Percentiles rank a stretch among this genome's conserved stretches.
These are phyloP conservation scores for Babylonia areolata DNA, from an alignment of 1,140 invertebrate genomes.

Conservation along the genomic window DNA sequence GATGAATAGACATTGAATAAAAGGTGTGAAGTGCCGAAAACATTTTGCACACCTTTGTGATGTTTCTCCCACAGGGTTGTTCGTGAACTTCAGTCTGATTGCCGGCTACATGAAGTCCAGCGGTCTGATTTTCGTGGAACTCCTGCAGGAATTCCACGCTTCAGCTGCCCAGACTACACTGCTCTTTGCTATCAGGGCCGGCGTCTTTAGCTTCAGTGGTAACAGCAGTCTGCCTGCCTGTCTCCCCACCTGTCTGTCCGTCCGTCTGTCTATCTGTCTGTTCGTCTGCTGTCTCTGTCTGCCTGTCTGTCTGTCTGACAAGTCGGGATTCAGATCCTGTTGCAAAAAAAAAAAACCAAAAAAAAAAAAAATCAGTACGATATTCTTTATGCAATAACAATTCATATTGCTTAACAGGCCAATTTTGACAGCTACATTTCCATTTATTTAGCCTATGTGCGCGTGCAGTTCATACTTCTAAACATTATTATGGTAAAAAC, in stretches of 20 bases:
- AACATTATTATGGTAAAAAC: too few species aligned
- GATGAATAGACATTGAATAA: too few species aligned
- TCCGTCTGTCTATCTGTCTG: neutral
- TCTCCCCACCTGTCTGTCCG: neutral
- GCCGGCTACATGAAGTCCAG: slow-evolving; percentile 31
- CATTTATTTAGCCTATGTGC: too few species aligned
- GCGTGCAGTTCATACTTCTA: too few species aligned
- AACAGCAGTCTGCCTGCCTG: neutral
- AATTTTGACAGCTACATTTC: too few species aligned
- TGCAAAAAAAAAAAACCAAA: too few species aligned
- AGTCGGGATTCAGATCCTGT: too few species aligned
- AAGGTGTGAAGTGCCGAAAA: too few species aligned
- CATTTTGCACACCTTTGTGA: neutral
- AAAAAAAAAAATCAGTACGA: too few species aligned
- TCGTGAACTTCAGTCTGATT: neutral
- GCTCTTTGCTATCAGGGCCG: slow-evolving; percentile 21
- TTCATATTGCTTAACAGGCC: too few species aligned
- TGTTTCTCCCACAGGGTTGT: slow-evolving; percentile 12
- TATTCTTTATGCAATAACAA: too few species aligned
- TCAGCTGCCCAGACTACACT: neutral
- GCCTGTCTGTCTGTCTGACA: neutral
- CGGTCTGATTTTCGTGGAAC: slow-evolving; percentile 28
- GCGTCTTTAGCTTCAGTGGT: slow-evolving; percentile 28
- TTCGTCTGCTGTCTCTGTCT: neutral
- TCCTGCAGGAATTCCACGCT: slow-evolving; percentile 23